phyloP scores from a whole-genome alignment of 92 coral and sea anemone genomes.

The Siderastrea siderea region DNA sequence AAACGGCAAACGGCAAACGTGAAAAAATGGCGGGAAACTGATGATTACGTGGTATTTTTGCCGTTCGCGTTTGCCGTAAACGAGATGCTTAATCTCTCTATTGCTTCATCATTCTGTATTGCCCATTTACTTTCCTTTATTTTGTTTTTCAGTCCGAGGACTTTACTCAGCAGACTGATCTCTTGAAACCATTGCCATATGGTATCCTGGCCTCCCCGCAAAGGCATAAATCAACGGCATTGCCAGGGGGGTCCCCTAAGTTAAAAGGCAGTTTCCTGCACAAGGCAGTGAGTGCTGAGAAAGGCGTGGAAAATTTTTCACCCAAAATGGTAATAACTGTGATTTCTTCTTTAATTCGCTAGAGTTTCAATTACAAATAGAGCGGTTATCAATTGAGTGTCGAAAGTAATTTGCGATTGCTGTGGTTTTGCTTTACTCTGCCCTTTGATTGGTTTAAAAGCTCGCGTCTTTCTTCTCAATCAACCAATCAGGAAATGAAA shows the following conservation, averaged over 20 bases:
- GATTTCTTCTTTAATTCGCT: background rate
- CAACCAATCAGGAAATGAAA: no score
- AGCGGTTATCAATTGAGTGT: no score
- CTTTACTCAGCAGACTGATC: conserved; percentile 59
- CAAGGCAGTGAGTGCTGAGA: conserved; percentile 87
- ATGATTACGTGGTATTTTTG: no score
- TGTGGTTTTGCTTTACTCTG: no score
- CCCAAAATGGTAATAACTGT: conserved; percentile 80
- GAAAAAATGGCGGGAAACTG: no score
- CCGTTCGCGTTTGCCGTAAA: no score
- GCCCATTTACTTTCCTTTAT: background rate
- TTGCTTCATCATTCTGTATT: background rate
- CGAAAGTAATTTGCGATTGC: no score
- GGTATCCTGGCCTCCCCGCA: conserved; percentile 88
- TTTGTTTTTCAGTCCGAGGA: conserved; percentile 61
- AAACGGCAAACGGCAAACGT: no score
- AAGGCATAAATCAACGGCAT: conserved; percentile 74
- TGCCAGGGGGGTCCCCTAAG: conserved; percentile 86
- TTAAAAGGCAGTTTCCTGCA: conserved; percentile 96
- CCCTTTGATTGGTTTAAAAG: no score
- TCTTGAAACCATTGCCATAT: conserved; percentile 71
- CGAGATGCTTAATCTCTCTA: no score
- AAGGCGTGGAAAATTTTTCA: conserved; percentile 79
- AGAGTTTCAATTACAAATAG: background rate
- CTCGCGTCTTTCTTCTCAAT: no score